Evolutionary conservation across 2,888 invertebrate genomes (phyloP).

Genomic region (Altica lythri): DNA sequence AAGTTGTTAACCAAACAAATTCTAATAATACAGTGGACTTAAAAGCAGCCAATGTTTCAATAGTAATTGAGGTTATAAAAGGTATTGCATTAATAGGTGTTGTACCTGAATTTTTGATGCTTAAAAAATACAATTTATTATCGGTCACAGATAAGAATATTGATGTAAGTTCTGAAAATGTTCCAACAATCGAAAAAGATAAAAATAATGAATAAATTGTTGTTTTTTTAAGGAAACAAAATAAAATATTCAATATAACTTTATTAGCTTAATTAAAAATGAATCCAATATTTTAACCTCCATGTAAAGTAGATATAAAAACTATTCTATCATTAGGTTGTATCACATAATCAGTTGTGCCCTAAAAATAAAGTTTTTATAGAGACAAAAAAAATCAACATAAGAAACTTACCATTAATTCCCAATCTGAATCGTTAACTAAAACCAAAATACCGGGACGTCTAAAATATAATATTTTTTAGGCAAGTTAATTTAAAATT

Average conservation of each 20-base stretch:
- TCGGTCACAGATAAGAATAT: constrained; percentile 59
- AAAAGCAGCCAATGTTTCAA: constrained; percentile 74
- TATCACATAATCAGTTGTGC: constrained; percentile 72
- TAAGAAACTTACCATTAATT: constrained; percentile 68
- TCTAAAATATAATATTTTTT: constrained; percentile 48
- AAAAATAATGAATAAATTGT: background rate
- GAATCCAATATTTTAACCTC: constrained; percentile 63
- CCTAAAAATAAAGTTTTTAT: constrained; percentile 55
- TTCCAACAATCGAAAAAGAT: background rate
- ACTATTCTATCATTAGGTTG: constrained; percentile 72
- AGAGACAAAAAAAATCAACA: constrained; percentile 1
- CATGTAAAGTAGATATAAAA: constrained; percentile 85
- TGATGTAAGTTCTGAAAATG: background rate
- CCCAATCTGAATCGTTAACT: constrained; percentile 96
- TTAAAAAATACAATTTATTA: constrained; percentile 83
- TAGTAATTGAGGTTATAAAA: constrained; percentile 83
- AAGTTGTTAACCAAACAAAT: constrained; percentile 71
- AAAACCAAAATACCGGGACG: constrained; percentile 93
- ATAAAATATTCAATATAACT: background rate
- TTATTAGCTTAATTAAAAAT: background rate
- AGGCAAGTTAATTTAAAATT: constrained; percentile 8
- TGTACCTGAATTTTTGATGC: constrained; percentile 76
- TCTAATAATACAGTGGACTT: constrained; percentile 77
- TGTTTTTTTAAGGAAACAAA: background rate
- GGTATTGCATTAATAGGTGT: constrained; percentile 80